Percentiles rank a stretch among this genome's conserved stretches.
Conservation (phyloP, 2,113 vertebrate genomes). For the Vidua chalybeata region DNA sequence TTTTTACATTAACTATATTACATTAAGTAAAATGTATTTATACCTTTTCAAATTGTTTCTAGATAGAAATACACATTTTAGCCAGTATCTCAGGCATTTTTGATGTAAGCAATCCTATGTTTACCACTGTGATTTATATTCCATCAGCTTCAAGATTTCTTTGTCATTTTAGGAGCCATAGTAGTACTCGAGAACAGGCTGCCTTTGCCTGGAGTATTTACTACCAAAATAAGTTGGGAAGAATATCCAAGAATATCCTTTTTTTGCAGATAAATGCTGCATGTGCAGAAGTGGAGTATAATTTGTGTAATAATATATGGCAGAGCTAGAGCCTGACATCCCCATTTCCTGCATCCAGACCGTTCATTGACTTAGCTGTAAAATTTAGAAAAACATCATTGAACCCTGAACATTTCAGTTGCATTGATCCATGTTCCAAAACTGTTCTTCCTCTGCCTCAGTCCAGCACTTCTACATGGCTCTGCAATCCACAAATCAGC, state of each 20-base stretch:
- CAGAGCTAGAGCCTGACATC: background rate
- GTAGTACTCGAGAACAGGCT: background rate
- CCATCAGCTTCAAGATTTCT: background rate
- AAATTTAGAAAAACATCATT: background rate
- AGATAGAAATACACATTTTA: background rate
- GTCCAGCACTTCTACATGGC: fast-evolving
- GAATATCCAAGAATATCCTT: background rate
- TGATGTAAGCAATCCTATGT: background rate
- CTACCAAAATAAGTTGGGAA: background rate
- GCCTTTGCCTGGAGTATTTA: background rate
- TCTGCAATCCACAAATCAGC: background rate
- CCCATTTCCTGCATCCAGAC: background rate
- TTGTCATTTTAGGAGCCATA: background rate
- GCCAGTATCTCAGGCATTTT: background rate
- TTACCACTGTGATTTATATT: background rate
- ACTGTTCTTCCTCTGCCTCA: background rate
- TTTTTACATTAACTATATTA: background rate
- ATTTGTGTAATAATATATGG: background rate
- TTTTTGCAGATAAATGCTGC: background rate
- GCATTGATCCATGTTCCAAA: background rate
- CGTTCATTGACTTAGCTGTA: background rate
- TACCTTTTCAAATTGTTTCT: background rate
- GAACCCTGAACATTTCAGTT: background rate
- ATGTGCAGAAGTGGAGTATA: background rate
- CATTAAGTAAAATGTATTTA: background rate